Evolutionary conservation across 2,888 invertebrate species (phyloP).

Genomic region (Euplexia lucipara): DNA sequence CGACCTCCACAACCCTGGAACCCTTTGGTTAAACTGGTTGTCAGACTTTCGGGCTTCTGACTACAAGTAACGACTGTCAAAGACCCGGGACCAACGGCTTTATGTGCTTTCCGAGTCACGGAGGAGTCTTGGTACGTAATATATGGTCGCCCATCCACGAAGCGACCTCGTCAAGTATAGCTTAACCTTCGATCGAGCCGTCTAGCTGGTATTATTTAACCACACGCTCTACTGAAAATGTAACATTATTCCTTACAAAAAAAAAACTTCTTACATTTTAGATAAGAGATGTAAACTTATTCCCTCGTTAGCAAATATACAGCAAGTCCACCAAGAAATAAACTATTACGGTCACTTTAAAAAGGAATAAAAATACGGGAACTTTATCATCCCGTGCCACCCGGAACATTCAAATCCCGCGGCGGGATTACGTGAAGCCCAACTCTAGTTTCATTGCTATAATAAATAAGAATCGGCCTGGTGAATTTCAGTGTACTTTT

Average conservation of each 20-base stretch:
- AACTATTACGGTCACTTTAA: slow-evolving; percentile 37
- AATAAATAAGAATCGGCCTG: slow-evolving; percentile 58
- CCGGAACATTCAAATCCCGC: slow-evolving; percentile 52
- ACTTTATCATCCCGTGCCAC: slow-evolving; percentile 47
- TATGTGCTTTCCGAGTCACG: no score
- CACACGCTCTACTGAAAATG: slow-evolving; percentile 8
- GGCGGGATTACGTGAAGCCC: slow-evolving; percentile 40
- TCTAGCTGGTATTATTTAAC: no score
- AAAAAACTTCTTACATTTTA: not conserved
- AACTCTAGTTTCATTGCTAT: slow-evolving; percentile 54
- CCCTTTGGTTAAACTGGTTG: no score
- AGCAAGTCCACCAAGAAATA: slow-evolving; percentile 13
- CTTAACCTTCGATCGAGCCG: no score
- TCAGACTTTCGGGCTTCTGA: no score
- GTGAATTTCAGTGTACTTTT: slow-evolving; percentile 56
- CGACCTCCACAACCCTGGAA: no score
- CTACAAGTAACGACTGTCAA: no score
- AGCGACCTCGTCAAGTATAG: no score
- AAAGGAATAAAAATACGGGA: slow-evolving; percentile 40
- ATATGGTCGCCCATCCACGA: no score
- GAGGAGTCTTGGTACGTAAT: no score
- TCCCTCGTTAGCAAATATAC: slow-evolving; percentile 26
- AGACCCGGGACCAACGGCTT: no score
- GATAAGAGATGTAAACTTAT: not conserved
- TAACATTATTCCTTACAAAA: not conserved